Conservation (phyloP, 1,140 invertebrate species). For the Bemisia tabaci region DNA sequence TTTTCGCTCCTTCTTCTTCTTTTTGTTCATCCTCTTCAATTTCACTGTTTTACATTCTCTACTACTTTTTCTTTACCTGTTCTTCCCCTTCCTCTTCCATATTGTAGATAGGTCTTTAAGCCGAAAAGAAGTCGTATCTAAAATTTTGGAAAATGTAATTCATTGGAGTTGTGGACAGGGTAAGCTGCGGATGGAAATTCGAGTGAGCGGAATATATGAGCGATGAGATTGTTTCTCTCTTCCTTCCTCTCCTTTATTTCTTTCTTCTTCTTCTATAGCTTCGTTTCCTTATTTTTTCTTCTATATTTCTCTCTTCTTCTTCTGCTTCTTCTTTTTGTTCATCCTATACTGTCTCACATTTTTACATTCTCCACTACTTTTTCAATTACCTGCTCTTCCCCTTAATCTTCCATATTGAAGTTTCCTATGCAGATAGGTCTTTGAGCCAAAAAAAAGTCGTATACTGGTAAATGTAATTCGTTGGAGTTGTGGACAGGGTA, state of each 20-base stretch:
- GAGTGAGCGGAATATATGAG: too few species aligned
- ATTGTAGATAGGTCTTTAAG: too few species aligned
- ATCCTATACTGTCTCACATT: conserved; percentile 3
- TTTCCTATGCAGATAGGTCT: too few species aligned
- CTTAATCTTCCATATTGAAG: too few species aligned
- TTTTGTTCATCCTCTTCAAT: conserved; percentile 2
- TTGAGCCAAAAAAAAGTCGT: too few species aligned
- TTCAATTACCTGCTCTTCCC: neutral
- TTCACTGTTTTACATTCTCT: neutral
- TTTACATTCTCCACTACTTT: neutral
- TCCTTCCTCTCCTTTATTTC: neutral
- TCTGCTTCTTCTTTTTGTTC: neutral
- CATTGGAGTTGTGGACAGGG: too few species aligned
- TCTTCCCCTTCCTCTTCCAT: neutral
- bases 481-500: too few species aligned
- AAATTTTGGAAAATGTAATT: too few species aligned
- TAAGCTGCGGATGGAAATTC: too few species aligned
- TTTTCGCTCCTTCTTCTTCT: neutral
- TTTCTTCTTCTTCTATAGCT: neutral
- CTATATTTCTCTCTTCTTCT: conserved; percentile 1
- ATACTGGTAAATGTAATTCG: too few species aligned
- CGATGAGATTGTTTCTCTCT: neutral
- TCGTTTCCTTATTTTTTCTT: neutral
- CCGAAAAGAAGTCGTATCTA: too few species aligned
- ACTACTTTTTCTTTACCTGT: neutral